Base-by-base conservation (phyloP, 2,113 vertebrate genomes). In the Astur gentilis region DNA sequence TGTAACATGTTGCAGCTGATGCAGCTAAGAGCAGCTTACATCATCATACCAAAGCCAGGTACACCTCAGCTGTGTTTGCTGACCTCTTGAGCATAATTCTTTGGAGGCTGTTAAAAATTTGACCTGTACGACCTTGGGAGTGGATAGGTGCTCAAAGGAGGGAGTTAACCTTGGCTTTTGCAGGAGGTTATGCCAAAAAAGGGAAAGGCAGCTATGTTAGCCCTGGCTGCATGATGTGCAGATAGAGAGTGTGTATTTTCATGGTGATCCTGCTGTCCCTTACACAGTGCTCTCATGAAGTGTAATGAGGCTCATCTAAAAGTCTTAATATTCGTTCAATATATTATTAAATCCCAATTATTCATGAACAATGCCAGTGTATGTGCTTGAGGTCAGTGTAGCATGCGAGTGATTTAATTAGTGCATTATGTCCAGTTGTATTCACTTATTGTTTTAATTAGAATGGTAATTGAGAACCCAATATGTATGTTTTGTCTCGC, bases 291-390 rank as follows among this genome's bases (percentile, higher is more conserved):
- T 87, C 73, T 92, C 44, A 32, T 89, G 87, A 89, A 80, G 49
- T 36, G 44, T 76, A 97, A 87, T 87, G 95, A 87, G 87, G 93
- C 81, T 91, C 49, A 54, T 87, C 93, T 87, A n/a, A 90, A 89
- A 95, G 73, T 75, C 71, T 70, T 95, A 89, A 55, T 94, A 92
- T 85, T 93, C 34, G 16, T 91, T 94, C 64, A 72, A 78, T 86
- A 83, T 90, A 86, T 90, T 93, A 89, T 86, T 90, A 91, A 96
- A 85, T 71, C 32, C 64, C 34, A 83, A 49, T 95, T 93, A 94
- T 90, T 96, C 42, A n/a, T 38, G 50, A 90, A 75, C 87, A 95
- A 67, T 92, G 47, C 29, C 45, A 60, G 29, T 62, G 13, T 87
- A 49, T 76, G 81, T 80, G 27, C 18, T 93, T 55, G 79, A 87